Base-by-base conservation (phyloP, 2,888 invertebrate genomes). In the Cephus sareptanus region DNA sequence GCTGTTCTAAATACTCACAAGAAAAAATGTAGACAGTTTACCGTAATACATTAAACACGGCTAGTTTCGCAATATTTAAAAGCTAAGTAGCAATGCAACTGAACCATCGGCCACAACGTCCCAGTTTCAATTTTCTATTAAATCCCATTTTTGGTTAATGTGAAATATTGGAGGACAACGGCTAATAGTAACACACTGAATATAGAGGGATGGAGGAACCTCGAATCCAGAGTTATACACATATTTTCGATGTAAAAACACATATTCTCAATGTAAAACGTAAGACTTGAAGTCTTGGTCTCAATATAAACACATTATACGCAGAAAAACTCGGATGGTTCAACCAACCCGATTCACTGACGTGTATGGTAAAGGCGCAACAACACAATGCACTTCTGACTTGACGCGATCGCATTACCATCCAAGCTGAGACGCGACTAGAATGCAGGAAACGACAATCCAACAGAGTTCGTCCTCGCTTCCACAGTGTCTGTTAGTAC, bases 361-460 rank as follows among this genome's bases (percentile, higher is more conserved):
- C 40, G 6, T 23, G 23, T 56, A 56, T 56, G 40, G 40, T 23
- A 56, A 56, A 56, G 23, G 40, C 23, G 40, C 23, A 56, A 15
- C 30, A 23, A 11, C 71, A 33, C 31, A 71, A 31, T 71, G 71
- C 71, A 71, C 71, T 30, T 71, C 15, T 13, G 31, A 81, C 82
- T 81, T 85, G 79, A 83, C 82, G 83, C 82, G 80, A 82, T 81
- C 81, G 79, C 83, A 83, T 81, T 83, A 82, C 82, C 84, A 86
- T 85, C 85, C 84, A 85, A 83, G 84, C 81, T 83, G 75, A 81
- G 75, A 80, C 83, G 83, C 83, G 87, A 83, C 37, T 35, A 40
- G 83, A 85, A 83, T 87, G 74, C 77, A n/a, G 68, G 74, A 56
- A 37, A 68, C 69, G 75, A 56, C 79, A 73, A 70, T 78, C 79